phyloP scores from a whole-genome alignment of 2,888 invertebrate species.

The Syrista parreyssii region DNA sequence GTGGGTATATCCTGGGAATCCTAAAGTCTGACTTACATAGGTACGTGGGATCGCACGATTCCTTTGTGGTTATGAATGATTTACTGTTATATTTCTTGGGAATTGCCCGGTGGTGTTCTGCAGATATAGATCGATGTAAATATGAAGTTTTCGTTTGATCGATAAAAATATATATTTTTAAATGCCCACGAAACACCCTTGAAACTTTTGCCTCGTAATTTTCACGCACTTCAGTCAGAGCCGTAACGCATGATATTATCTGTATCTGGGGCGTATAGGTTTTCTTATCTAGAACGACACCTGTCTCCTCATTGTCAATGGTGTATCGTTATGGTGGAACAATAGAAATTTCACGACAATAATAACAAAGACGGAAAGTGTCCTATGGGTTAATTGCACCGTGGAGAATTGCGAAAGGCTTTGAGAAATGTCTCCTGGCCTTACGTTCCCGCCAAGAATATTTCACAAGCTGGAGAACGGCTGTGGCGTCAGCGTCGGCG shows the following conservation, averaged over 20 bases:
- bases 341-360: neutral
- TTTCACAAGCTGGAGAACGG: slow-evolving; percentile 8
- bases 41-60: neutral
- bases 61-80: neutral
- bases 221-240: neutral
- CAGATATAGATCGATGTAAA: neutral
- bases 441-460: neutral
- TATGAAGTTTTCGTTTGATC: neutral
- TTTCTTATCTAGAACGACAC: neutral
- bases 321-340: neutral
- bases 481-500: slow-evolving; percentile 5
- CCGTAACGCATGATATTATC: neutral
- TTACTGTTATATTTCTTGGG: slow-evolving; percentile 3
- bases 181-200: neutral
- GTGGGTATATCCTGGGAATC: neutral
- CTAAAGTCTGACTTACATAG: neutral
- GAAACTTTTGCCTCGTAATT: neutral
- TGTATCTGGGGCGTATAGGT: neutral
- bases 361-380: neutral
- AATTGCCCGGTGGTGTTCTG: neutral
- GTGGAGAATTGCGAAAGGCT: neutral
- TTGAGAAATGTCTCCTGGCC: neutral
- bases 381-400: neutral
- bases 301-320: neutral
- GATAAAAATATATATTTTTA: neutral